A percentile compares a stretch with the other conserved stretches of the same genome.
Conservation (phyloP, 2,113 vertebrate genomes). For the Motacilla tschutschensis region DNA sequence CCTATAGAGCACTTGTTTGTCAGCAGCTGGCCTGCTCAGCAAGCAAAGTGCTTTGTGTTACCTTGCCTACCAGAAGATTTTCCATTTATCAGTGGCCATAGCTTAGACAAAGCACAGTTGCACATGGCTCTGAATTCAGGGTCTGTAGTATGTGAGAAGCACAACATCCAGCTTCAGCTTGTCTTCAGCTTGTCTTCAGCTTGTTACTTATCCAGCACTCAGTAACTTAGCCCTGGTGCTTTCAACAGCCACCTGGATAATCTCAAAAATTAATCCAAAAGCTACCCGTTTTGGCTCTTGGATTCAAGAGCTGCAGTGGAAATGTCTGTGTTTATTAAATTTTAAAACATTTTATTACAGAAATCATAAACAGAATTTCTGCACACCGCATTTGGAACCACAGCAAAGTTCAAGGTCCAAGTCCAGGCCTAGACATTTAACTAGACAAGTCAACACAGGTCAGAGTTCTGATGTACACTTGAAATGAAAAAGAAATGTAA, state of each 20-base stretch:
- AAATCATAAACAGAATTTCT: not conserved
- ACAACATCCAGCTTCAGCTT: not conserved
- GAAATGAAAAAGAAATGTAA: not conserved
- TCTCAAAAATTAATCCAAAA: not conserved
- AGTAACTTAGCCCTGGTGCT: not conserved
- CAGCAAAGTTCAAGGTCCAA: not conserved
- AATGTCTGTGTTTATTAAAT: not conserved
- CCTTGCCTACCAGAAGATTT: constrained; percentile 37
- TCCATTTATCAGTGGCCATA: constrained; percentile 34
- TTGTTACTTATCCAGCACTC: not conserved
- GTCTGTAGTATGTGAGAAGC: not conserved
- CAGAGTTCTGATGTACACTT: not conserved
- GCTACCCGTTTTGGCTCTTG: accelerated
- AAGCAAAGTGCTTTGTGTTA: constrained; percentile 37
- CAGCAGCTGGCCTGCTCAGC: constrained; percentile 22
- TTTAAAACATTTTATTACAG: not conserved
- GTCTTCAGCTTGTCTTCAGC: not conserved
- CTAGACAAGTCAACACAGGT: not conserved
- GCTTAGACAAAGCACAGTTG: constrained; percentile 19
- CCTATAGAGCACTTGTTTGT: constrained; percentile 29
- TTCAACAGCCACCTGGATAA: not conserved
- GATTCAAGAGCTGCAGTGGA: not conserved
- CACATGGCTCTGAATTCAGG: constrained; percentile 34
- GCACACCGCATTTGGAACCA: not conserved
- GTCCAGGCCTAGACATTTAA: not conserved